Base-by-base conservation (phyloP, 2,888 invertebrate species). In the Pediacus dermestoides region DNA sequence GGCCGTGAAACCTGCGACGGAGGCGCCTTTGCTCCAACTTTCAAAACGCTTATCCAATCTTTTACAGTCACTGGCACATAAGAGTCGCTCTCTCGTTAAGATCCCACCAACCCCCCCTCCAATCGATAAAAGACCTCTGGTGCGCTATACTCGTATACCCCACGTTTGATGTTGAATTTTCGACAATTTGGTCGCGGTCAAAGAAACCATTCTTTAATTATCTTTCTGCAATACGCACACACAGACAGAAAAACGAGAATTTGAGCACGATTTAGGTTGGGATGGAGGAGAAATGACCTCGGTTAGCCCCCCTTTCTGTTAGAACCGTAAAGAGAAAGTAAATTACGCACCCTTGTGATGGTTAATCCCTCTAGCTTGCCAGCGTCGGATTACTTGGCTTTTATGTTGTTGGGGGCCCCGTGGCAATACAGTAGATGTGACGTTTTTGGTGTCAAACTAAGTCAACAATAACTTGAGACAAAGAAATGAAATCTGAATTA, bases 91-190 rank as follows among this genome's bases (percentile, higher is more conserved):
- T n/a, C n/a, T n/a, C n/a, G n/a, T n/a, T n/a, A n/a, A 11, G 13
- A 28, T n/a, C 15, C 7, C 15, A 12, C 3, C 7, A 8, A 16
- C 13, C 4, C 13, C 30, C 15, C 16, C 21, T 7, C 21, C 6
- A 21, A 38, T 33, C 42, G 33, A 37, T 38, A 38, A 34, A 32
- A 38, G 42, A 35, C 13, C 30, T 33, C 22, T 33, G 14, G 42
- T 39, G 36, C 39, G 39, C 39, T 36, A 44, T 42, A 38, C 30
- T 33, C 37, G 34, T 37, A 13, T 34, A 30, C 31, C 25, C n/a
- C 33, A 21, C 39, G 37, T 48, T 48, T 48, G 48, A 48, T 45
- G 44, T 44, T 22, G 37, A 31, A 38, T 46, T 39, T 37, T 42
- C 34, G 39, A 33, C 30, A n/a, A n/a, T n/a, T n/a, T n/a, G n/a